Conservation (phyloP, 2,888 invertebrate species). For the Aporophyla nigra region DNA sequence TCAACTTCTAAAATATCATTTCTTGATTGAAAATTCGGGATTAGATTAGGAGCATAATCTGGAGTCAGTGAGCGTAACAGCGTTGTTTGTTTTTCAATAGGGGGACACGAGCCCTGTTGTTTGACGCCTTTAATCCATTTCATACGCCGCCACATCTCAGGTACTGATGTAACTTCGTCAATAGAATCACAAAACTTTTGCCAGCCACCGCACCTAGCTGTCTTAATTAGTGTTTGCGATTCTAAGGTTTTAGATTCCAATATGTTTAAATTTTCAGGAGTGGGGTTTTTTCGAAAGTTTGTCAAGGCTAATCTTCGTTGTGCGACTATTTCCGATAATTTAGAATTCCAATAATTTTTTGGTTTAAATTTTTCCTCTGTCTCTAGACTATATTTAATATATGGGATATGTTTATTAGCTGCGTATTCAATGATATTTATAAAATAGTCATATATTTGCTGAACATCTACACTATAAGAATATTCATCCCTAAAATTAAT, state of each 20-base stretch:
- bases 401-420: neutral
- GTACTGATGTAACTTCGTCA: neutral
- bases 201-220: neutral
- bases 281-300: neutral
- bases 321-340: neutral
- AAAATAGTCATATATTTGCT: neutral
- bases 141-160: neutral
- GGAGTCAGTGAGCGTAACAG: neutral
- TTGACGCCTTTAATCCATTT: conserved; percentile 2
- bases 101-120: neutral
- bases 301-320: neutral
- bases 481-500: neutral
- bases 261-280: neutral
- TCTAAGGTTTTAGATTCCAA: neutral
- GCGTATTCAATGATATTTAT: neutral
- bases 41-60: conserved; percentile 1
- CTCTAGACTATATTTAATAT: neutral
- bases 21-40: neutral
- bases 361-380: neutral
- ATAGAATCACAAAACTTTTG: neutral
- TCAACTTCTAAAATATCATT: neutral
- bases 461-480: neutral
- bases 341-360: neutral
- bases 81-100: neutral
- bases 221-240: conserved; percentile 6